phyloP scores from a whole-genome alignment of 2,797 vertebrate species.

The Pantherophis vulpinus region DNA sequence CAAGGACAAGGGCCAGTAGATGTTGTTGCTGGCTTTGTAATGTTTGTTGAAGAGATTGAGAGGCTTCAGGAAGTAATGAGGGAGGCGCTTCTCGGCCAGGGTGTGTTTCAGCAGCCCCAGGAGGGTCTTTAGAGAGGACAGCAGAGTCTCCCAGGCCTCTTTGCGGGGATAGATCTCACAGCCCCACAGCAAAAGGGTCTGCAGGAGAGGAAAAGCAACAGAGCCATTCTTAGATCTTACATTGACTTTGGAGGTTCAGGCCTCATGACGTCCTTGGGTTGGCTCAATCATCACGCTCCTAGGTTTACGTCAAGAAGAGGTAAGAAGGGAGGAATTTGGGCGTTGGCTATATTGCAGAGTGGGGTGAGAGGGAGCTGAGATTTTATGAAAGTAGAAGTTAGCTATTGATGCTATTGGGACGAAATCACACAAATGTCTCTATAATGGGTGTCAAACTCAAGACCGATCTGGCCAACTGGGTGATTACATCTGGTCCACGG shows the following conservation, averaged over 20 bases:
- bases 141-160: background rate
- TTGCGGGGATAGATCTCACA: background rate
- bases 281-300: background rate
- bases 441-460: too few relatives aligned
- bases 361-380: background rate
- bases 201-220: background rate
- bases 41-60: conserved; percentile 14
- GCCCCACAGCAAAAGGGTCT: conserved; percentile 29
- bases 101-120: background rate
- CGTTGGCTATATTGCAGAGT: background rate
- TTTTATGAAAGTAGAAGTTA: background rate
- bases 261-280: too few relatives aligned
- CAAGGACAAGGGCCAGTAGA: background rate
- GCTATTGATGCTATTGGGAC: background rate
- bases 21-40: background rate
- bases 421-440: background rate
- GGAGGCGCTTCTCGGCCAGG: background rate
- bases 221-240: background rate
- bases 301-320: background rate
- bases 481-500: too few relatives aligned
- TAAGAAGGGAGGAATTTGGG: background rate
- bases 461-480: too few relatives aligned
- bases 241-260: background rate
- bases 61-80: conserved; percentile 14
- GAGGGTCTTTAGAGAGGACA: background rate